These are phyloP conservation scores for Encarsia formosa DNA, from an alignment of 2,888 invertebrate species.

Conservation along the genomic window DNA sequence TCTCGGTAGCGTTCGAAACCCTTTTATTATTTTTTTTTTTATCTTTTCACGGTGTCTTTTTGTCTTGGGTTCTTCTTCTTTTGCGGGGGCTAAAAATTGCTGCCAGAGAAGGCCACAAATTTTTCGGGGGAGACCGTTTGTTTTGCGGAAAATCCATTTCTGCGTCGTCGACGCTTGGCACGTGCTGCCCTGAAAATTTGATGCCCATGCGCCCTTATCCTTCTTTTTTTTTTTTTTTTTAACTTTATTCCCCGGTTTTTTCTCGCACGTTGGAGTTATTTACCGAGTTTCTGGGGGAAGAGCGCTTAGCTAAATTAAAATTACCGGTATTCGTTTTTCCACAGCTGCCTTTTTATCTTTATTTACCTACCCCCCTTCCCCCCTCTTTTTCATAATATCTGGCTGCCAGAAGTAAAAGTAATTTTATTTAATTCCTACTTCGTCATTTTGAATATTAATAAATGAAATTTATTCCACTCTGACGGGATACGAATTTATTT, in stretches of 20 bases:
- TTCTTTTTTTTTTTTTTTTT: too few relatives aligned
- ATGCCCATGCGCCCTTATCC: neutral
- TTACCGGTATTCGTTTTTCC: too few relatives aligned
- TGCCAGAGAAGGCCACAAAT: constrained; percentile 22
- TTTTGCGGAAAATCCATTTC: constrained; percentile 22
- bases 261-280: neutral
- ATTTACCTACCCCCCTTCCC: too few relatives aligned
- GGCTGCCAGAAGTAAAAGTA: too few relatives aligned
- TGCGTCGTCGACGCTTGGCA: neutral
- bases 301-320: too few relatives aligned
- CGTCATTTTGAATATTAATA: too few relatives aligned
- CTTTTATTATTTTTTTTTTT: constrained; percentile 12
- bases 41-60: constrained; percentile 8
- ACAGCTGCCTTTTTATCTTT: too few relatives aligned
- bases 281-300: constrained; percentile 1
- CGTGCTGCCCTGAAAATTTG: constrained; percentile 15
- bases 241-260: neutral
- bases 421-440: too few relatives aligned
- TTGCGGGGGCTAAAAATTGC: constrained; percentile 9
- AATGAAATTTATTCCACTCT: too few relatives aligned
- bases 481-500: too few relatives aligned
- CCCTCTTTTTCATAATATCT: too few relatives aligned
- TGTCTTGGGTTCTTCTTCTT: constrained; percentile 16
- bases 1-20: constrained; percentile 19
- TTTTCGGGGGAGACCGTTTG: constrained; percentile 17